phyloP scores from a whole-genome alignment of 2,797 vertebrate genomes.

The Scolopax rusticola region DNA sequence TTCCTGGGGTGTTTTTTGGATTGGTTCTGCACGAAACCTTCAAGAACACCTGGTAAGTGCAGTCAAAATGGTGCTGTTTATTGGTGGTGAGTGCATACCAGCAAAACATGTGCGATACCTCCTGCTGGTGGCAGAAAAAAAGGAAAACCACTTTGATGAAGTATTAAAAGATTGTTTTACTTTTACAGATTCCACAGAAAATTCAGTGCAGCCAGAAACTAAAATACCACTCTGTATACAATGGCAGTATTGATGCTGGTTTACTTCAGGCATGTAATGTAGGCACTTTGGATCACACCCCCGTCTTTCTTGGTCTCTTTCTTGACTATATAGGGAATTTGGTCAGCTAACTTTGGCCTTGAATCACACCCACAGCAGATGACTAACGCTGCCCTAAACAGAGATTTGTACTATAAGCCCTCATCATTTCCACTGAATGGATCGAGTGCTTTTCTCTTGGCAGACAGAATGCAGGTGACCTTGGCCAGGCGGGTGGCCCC shows the following conservation, averaged over 20 bases:
- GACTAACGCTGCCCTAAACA: slow-evolving; percentile 50
- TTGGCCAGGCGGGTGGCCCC: not conserved
- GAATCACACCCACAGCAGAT: slow-evolving; percentile 56
- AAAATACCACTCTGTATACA: slow-evolving; percentile 33
- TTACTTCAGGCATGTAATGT: not conserved
- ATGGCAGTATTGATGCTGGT: slow-evolving; percentile 18
- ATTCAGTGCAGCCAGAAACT: not conserved
- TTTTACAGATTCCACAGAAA: slow-evolving; percentile 39
- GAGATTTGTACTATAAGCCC: not conserved
- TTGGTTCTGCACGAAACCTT: not conserved
- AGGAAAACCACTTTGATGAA: not conserved
- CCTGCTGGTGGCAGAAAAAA: not conserved
- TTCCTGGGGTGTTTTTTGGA: not conserved
- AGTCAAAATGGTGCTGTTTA: not conserved
- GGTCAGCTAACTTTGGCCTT: slow-evolving; percentile 59
- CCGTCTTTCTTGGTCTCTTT: slow-evolving; percentile 8
- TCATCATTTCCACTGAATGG: not conserved
- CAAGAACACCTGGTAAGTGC: not conserved
- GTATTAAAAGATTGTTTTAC: slow-evolving; percentile 32
- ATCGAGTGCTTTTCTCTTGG: not conserved
- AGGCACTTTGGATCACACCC: slow-evolving; percentile 19
- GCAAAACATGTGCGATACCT: not conserved
- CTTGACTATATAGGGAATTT: slow-evolving; percentile 65
- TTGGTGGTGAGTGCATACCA: not conserved
- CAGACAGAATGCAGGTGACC: not conserved